These are phyloP conservation scores for Ganaspis sp. DNA, from an alignment of 1,140 invertebrate genomes.

Conservation along the genomic window DNA sequence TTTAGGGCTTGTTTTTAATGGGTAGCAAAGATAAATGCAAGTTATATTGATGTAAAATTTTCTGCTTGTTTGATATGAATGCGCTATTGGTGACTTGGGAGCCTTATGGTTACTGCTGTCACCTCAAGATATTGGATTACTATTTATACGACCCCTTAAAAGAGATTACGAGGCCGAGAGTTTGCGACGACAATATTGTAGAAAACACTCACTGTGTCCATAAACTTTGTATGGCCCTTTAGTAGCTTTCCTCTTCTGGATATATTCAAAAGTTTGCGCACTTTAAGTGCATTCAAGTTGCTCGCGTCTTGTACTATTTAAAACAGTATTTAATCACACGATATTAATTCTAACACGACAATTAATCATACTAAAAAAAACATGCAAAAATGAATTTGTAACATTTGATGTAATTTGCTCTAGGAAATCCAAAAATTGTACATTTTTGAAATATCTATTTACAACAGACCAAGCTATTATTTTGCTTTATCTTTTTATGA, in stretches of 20 bases:
- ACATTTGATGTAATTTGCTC: too few relatives aligned
- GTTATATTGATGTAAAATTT: constrained; percentile 7
- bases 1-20: not conserved
- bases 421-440: too few relatives aligned
- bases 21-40: not conserved
- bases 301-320: not conserved
- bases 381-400: too few relatives aligned
- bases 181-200: constrained; percentile 19
- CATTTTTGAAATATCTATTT: too few relatives aligned
- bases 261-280: not conserved
- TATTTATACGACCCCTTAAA: constrained; percentile 25
- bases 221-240: not conserved
- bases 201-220: not conserved
- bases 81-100: not conserved
- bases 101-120: constrained; percentile 15
- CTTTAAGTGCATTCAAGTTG: constrained; percentile 6
- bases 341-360: too few relatives aligned
- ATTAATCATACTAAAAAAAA: too few relatives aligned
- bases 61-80: not conserved
- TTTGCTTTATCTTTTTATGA: too few relatives aligned
- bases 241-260: not conserved
- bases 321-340: not conserved
- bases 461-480: too few relatives aligned
- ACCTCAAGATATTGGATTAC: constrained; percentile 28
- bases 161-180: constrained; percentile 28